Conservation (phyloP, 2,113 vertebrate genomes). For the Eclectus roratus region DNA sequence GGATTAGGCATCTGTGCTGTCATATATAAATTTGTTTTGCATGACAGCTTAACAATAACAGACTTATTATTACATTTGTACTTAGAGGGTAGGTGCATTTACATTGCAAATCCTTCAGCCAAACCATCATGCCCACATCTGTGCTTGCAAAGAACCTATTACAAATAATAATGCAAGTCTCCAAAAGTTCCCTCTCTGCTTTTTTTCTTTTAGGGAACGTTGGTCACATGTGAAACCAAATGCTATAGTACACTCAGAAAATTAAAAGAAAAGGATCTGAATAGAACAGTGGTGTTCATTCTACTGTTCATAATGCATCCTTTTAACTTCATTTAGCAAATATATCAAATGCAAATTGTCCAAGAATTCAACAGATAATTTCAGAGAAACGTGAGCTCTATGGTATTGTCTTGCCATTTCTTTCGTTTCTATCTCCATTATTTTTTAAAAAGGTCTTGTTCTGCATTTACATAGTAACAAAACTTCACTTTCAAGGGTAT, state of each 20-base stretch:
- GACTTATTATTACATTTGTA: not conserved
- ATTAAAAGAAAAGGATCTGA: not conserved
- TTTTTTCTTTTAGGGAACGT: not conserved
- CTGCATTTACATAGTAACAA: not conserved
- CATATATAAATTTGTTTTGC: not conserved
- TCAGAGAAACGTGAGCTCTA: not conserved
- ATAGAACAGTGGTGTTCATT: not conserved
- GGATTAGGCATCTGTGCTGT: not conserved
- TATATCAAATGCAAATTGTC: not conserved
- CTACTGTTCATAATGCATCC: not conserved
- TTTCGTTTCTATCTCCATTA: not conserved
- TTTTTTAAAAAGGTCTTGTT: not conserved
- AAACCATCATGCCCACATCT: not conserved
- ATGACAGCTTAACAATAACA: not conserved
- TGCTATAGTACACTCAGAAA: not conserved
- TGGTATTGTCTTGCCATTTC: not conserved
- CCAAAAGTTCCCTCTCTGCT: not conserved
- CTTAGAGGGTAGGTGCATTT: constrained; percentile 4
- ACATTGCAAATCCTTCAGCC: not conserved
- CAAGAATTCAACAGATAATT: not conserved
- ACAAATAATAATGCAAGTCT: not conserved
- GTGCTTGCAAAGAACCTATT: not conserved
- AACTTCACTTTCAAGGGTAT: not conserved
- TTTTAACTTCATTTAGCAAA: not conserved
- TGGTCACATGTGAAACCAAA: not conserved